A percentile compares a stretch with the other conserved stretches of the same genome.
phyloP scores from a whole-genome alignment of 2,888 invertebrate genomes.

The Orchesellides sinensis region DNA sequence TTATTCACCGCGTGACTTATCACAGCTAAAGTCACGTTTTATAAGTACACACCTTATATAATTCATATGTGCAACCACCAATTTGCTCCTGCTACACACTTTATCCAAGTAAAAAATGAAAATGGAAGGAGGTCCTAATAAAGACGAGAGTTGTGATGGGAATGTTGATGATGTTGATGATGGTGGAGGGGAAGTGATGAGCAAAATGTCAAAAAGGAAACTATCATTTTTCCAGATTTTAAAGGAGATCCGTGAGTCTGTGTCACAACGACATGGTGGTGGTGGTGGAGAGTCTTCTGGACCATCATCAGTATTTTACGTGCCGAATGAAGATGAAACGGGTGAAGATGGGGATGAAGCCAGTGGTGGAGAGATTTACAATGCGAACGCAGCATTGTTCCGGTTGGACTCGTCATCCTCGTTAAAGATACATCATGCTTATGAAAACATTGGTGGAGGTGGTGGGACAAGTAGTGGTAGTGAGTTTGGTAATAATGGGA shows the following conservation, averaged over 20 bases:
- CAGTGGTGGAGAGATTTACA: slow-evolving; percentile 20
- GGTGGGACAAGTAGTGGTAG: slow-evolving; percentile 59
- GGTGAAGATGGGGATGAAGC: slow-evolving; percentile 38
- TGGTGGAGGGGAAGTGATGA: slow-evolving; percentile 27
- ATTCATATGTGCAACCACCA: no score
- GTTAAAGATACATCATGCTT: slow-evolving; percentile 39
- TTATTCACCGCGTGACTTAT: no score
- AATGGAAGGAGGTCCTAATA: slow-evolving; percentile 16
- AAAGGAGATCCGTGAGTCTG: slow-evolving; percentile 55
- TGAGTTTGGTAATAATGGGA: slow-evolving; percentile 54
- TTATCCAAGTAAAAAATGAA: not conserved
- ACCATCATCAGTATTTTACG: slow-evolving; percentile 66
- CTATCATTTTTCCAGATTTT: slow-evolving; percentile 62
- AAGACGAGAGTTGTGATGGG: not conserved
- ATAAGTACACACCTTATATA: no score
- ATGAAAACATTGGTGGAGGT: slow-evolving; percentile 58
- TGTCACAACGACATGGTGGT: slow-evolving; percentile 38
- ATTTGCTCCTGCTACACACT: no score
- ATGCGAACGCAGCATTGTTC: slow-evolving; percentile 36
- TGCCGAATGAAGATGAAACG: slow-evolving; percentile 52
- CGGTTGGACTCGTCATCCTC: slow-evolving; percentile 57
- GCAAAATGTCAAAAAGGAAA: slow-evolving; percentile 56
- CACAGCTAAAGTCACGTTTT: no score
- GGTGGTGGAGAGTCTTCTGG: slow-evolving; percentile 25
- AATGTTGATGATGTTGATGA: slow-evolving; percentile 12